Evolutionary conservation across 2,797 vertebrate genomes (phyloP), one percentile per base, ranked within the genome.

Genomic region (Hirundo rustica): DNA sequence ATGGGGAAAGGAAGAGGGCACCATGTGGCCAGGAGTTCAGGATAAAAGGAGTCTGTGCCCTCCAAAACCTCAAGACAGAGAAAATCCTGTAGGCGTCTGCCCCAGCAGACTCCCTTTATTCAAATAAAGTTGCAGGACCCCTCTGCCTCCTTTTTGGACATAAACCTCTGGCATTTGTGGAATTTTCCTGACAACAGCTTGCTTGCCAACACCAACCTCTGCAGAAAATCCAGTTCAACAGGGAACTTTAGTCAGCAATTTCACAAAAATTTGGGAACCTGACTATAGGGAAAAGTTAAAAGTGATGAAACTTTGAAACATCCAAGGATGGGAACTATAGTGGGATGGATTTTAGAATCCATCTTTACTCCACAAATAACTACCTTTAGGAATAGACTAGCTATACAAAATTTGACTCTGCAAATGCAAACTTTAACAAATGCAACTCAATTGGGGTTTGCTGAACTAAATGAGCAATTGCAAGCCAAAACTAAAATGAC

Each of bases 11-110:
- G 22, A 27, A 22, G n/a, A 26, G 18, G n/a, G 18, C 57, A 54
- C 11, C n/a, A 0, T 2, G 18, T 0, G 1, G 11, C 48, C 5
- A 2, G n/a, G 57, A 54, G n/a, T 5, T 54, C 1, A 4, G 60
- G 42, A 17, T 48, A 8, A 25, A 34, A 25, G 30, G 16, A 34
- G 34, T 16, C 20, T 57, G 11, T 1, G 1, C 30, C 23, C 20
- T 5, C 9, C 0, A 3, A 48, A 84, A 42, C 25, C 19, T 27
- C 6, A 5, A 16, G 42, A n/a, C n/a, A 19, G 10, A 16, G 57
- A 29, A 62, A 38, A 16, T 12, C 7, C 8, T 2, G 16, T 2
- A 0, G 9, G 2, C 8, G 3, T 11, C 10, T 55, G 42, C 2
- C 10, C 20, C 9, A 3, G 8, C 11, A 5, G 23, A 5, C 16